Evolutionary conservation across 2,113 vertebrate species (phyloP).

Genomic region (Heteronetta atricapilla): DNA sequence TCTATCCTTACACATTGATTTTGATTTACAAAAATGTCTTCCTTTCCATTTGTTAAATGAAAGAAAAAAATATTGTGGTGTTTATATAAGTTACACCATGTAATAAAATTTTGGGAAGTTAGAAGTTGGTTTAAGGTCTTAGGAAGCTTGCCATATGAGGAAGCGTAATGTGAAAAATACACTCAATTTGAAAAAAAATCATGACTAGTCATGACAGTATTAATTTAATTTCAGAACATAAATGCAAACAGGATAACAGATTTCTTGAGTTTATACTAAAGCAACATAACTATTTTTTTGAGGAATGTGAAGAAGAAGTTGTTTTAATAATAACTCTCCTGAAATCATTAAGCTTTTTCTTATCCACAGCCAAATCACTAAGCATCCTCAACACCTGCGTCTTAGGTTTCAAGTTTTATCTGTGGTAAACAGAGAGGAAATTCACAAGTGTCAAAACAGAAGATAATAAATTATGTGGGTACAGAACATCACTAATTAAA

Average conservation of each 20-base stretch:
- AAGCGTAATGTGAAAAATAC: background rate
- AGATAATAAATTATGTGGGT: background rate
- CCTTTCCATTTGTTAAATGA: constrained; percentile 29
- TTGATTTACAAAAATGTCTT: constrained; percentile 25
- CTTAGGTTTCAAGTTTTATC: background rate
- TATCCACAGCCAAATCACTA: background rate
- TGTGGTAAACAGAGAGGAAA: background rate
- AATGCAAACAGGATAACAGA: background rate
- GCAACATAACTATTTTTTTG: background rate
- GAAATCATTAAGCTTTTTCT: background rate
- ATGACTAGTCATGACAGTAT: background rate
- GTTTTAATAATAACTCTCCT: background rate
- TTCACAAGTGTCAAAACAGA: background rate
- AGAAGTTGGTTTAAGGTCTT: background rate
- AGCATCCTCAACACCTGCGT: background rate
- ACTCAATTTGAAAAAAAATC: background rate
- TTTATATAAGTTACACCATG: background rate
- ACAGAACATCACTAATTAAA: background rate
- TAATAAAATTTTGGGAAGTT: background rate
- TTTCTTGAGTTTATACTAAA: background rate
- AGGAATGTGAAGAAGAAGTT: background rate
- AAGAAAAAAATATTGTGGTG: background rate
- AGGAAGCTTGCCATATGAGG: background rate
- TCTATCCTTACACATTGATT: background rate
- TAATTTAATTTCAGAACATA: background rate